Percentiles rank a stretch among this genome's conserved stretches.
Conservation (phyloP, 2,888 invertebrate genomes). For the Caenorhabditis sp. region DNA sequence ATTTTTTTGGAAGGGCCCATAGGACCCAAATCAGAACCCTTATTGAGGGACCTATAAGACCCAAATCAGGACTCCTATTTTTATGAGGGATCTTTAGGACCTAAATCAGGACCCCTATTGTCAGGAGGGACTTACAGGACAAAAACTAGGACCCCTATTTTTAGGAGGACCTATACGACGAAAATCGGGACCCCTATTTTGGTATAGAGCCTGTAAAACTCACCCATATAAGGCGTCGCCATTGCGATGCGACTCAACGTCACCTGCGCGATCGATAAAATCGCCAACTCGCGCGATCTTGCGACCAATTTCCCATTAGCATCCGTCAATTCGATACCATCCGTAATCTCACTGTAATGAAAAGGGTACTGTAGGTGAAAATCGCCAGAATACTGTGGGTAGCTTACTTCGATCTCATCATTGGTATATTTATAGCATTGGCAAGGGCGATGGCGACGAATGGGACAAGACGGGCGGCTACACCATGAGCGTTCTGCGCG, state of each 20-base stretch:
- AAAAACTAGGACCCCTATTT: too few relatives aligned
- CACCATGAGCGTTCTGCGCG: conserved; percentile 76
- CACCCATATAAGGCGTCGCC: conserved; percentile 94
- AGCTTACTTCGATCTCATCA: conserved; percentile 80
- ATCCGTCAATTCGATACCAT: conserved; percentile 46
- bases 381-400: neutral
- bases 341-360: conserved; percentile 48
- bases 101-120: too few relatives aligned
- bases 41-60: too few relatives aligned
- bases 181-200: too few relatives aligned
- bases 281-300: conserved; percentile 78
- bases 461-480: conserved; percentile 87
- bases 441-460: conserved; percentile 93
- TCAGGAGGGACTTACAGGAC: too few relatives aligned
- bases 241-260: conserved; percentile 86
- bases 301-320: conserved; percentile 43
- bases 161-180: too few relatives aligned
- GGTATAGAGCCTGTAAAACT: conserved; percentile 69
- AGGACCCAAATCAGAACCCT: too few relatives aligned
- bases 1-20: too few relatives aligned
- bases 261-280: conserved; percentile 85
- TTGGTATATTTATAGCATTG: conserved; percentile 95
- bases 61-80: too few relatives aligned
- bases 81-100: too few relatives aligned
- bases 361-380: neutral